phyloP scores from a whole-genome alignment of 2,113 vertebrate species.

The Empidonax alnorum region DNA sequence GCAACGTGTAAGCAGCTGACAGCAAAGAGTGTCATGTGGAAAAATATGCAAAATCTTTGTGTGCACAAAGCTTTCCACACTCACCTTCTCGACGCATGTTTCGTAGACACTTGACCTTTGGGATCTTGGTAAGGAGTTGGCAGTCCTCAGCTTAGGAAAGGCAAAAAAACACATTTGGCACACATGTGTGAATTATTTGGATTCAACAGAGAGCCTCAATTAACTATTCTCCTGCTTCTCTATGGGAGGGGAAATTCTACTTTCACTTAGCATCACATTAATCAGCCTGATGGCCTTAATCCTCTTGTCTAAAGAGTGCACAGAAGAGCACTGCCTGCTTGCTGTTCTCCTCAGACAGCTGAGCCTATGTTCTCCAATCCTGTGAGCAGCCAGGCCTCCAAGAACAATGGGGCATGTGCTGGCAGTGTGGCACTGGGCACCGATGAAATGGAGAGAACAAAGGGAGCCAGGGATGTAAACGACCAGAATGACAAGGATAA shows the following conservation, averaged over 20 bases:
- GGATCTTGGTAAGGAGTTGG: constrained; percentile 92
- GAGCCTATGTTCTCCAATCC: background rate
- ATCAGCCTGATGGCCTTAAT: constrained; percentile 41
- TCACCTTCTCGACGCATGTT: constrained; percentile 91
- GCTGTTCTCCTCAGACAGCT: background rate
- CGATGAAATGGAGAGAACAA: background rate
- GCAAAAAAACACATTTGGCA: constrained; percentile 30
- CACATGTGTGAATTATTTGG: background rate
- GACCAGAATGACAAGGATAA: background rate
- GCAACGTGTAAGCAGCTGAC: background rate
- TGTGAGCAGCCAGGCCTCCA: background rate
- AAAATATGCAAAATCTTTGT: background rate
- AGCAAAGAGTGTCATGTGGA: background rate
- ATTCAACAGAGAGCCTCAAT: constrained; percentile 19
- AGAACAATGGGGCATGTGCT: background rate
- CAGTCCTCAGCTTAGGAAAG: constrained; percentile 89
- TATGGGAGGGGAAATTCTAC: constrained; percentile 16
- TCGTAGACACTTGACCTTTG: constrained; percentile 93
- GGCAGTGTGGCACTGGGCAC: rapidly evolving
- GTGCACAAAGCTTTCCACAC: constrained; percentile 26
- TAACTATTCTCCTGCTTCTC: constrained; percentile 25
- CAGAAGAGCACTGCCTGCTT: constrained; percentile 12
- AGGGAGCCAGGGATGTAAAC: background rate
- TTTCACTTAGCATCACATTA: constrained; percentile 54
- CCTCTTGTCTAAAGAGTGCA: background rate